A percentile compares a stretch with the other conserved stretches of the same genome.
These are phyloP conservation scores for Caenorhabditis sp. DNA, from an alignment of 2,888 invertebrate genomes.

Conservation along the genomic window DNA sequence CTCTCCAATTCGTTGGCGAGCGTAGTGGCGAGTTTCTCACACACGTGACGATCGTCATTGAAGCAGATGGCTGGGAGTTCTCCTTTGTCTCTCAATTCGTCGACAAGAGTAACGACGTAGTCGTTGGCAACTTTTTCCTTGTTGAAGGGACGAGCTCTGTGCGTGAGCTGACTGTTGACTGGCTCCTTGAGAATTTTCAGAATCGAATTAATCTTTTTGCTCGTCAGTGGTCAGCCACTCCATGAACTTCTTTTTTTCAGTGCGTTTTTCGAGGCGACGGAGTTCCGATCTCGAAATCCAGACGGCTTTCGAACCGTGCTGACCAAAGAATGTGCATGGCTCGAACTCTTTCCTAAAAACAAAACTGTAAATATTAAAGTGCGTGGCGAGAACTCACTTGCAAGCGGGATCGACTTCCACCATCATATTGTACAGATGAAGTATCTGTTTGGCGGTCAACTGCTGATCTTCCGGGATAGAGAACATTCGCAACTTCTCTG, in stretches of 20 bases:
- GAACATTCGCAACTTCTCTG: slow-evolving; percentile 77
- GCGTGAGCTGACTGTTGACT: slow-evolving; percentile 63
- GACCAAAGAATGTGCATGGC: slow-evolving; percentile 73
- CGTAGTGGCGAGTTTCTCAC: slow-evolving; percentile 69
- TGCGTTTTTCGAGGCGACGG: slow-evolving; percentile 70
- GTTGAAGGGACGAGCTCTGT: slow-evolving; percentile 68
- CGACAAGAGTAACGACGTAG: slow-evolving; percentile 73
- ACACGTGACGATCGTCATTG: slow-evolving; percentile 76
- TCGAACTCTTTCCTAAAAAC: slow-evolving; percentile 71
- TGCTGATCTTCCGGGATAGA: slow-evolving; percentile 78
- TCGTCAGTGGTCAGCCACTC: slow-evolving; percentile 75
- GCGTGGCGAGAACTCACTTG: slow-evolving; percentile 68
- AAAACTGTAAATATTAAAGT: neutral
- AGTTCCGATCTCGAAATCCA: slow-evolving; percentile 74
- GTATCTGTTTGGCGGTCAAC: slow-evolving; percentile 74
- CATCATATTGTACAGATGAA: slow-evolving; percentile 75
- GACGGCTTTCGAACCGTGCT: slow-evolving; percentile 60
- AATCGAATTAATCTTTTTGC: slow-evolving; percentile 66
- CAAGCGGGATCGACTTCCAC: slow-evolving; percentile 68
- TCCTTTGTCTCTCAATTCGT: slow-evolving; percentile 69
- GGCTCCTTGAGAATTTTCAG: slow-evolving; percentile 57
- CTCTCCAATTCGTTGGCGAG: slow-evolving; percentile 67
- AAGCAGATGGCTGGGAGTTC: slow-evolving; percentile 78
- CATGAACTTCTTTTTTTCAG: slow-evolving; percentile 74
- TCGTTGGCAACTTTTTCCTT: slow-evolving; percentile 69